Base-by-base conservation (phyloP, 2,888 invertebrate species). In the Apotomis capreana region DNA sequence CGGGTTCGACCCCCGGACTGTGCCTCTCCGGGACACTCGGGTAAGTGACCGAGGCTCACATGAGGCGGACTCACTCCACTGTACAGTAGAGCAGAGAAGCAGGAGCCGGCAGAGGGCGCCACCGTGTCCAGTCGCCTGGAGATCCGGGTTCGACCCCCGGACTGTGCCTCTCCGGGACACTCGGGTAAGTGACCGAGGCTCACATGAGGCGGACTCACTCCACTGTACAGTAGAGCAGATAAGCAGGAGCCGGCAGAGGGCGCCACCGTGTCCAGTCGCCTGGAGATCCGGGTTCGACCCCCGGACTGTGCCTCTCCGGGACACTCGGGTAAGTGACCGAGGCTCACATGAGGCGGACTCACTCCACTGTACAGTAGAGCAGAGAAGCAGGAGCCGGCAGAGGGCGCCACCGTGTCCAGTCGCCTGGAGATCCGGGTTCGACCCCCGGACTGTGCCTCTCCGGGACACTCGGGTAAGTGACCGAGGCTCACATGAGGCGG, bases 391-490 rank as follows among this genome's bases (percentile, higher is more conserved):
- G 76, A 74, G n/a, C 76, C 74, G 4, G 75, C 81, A 0, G 85
- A 86, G 74, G 90, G 86, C 71, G 83, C 88, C 75, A 92, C 95
- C 0, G 96, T 97, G 26, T 97, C 97, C 71, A 96, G 96, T 59
- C 95, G 97, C 61, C 93, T 97, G 65, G 97, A 97, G 92, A 97
- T 97, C 69, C 94, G 97, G 67, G 97, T 97, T 68, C 94, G 96
- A 65, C 94, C 95, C 58, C 89, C 94, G 70, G 87, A 87, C 76
- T 83, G 76, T 73, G 78, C 84, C 58, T 87, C 87, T 37, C 87
- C 89, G 0, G 80, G 84, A 73, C 88, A 90, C 76, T 88, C 89
- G 0, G 90, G 89, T 88, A 75, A 74, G 67, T n/a, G n/a, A n/a
- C n/a, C n/a, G n/a, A n/a, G n/a, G n/a, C n/a, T n/a, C n/a, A n/a